Evolutionary conservation across 2,797 vertebrate species (phyloP), one percentile per base, ranked within the genome.

Genomic region (Eleutherodactylus coqui): DNA sequence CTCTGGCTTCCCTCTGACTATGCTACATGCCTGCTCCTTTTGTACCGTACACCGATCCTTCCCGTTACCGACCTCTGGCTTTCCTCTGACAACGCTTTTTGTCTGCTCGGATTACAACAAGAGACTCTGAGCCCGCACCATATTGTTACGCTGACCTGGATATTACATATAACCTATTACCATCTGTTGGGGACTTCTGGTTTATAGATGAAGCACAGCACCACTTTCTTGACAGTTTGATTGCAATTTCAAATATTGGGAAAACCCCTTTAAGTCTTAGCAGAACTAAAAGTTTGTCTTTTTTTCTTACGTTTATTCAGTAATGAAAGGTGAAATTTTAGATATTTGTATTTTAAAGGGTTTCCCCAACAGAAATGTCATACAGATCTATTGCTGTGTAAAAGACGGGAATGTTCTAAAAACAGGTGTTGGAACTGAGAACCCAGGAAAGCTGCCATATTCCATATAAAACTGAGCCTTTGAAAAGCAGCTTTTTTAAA

Each of bases 381-480:
- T 45, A 45, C 77, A 85, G 45, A 29, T 79, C 53, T 60, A 55
- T 60, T 49, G 14, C 41, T 85, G 62, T 29, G 53, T 86, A 86
- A 75, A 81, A 80, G 67, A 41, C 51, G 47, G 55, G 47, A 84
- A 84, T 62, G 24, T 45, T 49, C 49, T 67, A 60, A 82, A 82
- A 86, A 75, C 84, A 86, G 70, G 79, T 82, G 79, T 82, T 67
- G 64, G 45, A 76, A 51, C 45, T 82, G 49, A 86, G 43, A 80
- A 76, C 36, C n/a, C 83, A 85, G 83, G 78, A 55, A 85, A 45
- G 11, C 47, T 86, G 79, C 79, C 85, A 86, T 64, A 58, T 86
- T 82, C 79, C 72, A 76, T 76, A 67, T 75, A 82, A 76, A 86
- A 58, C 29, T 47, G 27, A 58, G 27, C 24, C 70, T 64, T 81